Evolutionary conservation across 1,140 invertebrate genomes (phyloP).

Genomic region (Tetramorium simillimum): DNA sequence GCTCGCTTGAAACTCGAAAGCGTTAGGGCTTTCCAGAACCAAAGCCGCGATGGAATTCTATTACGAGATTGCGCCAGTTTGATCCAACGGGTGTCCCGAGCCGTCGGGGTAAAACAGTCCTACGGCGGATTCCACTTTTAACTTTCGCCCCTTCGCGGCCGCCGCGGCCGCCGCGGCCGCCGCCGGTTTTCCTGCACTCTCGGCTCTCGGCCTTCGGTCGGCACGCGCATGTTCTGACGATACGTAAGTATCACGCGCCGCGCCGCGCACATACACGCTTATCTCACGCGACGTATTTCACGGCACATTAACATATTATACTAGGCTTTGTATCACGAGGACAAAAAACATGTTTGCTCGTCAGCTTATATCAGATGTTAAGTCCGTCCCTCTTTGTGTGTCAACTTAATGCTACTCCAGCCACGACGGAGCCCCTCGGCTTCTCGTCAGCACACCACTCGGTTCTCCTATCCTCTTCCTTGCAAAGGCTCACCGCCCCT

Average conservation of each 20-base stretch:
- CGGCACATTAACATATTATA: conserved; percentile 78
- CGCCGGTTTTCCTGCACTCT: background rate
- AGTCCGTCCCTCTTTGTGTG: conserved; percentile 76
- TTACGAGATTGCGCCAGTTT: conserved; percentile 57
- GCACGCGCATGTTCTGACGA: background rate
- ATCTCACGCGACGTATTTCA: conserved; percentile 74
- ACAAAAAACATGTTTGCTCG: conserved; percentile 80
- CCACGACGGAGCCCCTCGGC: conserved; percentile 53
- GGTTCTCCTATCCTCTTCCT: background rate
- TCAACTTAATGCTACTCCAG: conserved; percentile 80
- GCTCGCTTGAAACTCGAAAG: conserved; percentile 50
- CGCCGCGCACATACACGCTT: conserved; percentile 47
- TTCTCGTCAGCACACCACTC: conserved; percentile 51
- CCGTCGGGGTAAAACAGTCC: conserved; percentile 3
- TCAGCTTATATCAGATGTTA: conserved; percentile 81
- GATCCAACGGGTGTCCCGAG: conserved; percentile 43
- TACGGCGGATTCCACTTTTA: conserved; percentile 40
- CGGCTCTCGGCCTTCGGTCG: background rate
- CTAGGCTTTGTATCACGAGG: conserved; percentile 53
- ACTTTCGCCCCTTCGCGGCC: background rate
- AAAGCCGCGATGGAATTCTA: conserved; percentile 53
- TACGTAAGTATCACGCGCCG: background rate
- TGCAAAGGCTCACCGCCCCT: too few species aligned
- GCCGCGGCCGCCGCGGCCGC: too few species aligned
- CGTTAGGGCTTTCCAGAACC: conserved; percentile 52